Evolutionary conservation across 2,113 vertebrate species (phyloP), one percentile per base, ranked within the genome.

Genomic region (Micromys minutus): DNA sequence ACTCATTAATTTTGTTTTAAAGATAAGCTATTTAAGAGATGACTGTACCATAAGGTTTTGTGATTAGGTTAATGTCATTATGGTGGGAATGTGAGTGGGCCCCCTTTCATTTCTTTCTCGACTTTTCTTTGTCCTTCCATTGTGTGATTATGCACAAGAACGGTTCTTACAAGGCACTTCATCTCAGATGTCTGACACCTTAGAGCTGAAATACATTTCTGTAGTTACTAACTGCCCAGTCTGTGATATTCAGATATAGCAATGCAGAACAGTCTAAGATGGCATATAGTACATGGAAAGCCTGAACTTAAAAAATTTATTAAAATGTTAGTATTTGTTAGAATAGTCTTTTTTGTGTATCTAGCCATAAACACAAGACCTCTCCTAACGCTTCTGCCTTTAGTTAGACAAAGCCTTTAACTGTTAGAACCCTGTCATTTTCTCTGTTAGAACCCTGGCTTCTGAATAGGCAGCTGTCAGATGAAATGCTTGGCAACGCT

Each of bases 381-480:
- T 89, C 67, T 93, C 61, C 52, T 69, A 91, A 95, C 22, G 89
- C 74, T 22, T 94, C 79, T 90, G 21, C 90, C 90, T 96, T 95
- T 59, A 63, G 80, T 87, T 83, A 92, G 83, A 89, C 39, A 81
- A 61, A 50, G 91, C 17, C 39, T 75, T 31, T 93, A 80, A 83
- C 22, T 93, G 42, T 67, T 67, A 67, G 31, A 67, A 67, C 65
- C 65, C 31, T 36, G 31, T 36, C 13, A 16, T 90, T 92, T 36
- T 17, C 80, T 89, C n/a, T 79, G n/a, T 79, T 42, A 69, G 72
- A 89, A 42, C 10, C 7, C 86, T 91, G 42, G 15, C 67, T 93
- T 94, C 80, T 90, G 3, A 34, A 76, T 55, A 85, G 93, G 74
- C n/a, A 42, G 1, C 19, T 39, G 79, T 86, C 10, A 83, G 21